These are phyloP conservation scores for Natator depressus DNA, from an alignment of 2,113 vertebrate species.

Conservation along the genomic window DNA sequence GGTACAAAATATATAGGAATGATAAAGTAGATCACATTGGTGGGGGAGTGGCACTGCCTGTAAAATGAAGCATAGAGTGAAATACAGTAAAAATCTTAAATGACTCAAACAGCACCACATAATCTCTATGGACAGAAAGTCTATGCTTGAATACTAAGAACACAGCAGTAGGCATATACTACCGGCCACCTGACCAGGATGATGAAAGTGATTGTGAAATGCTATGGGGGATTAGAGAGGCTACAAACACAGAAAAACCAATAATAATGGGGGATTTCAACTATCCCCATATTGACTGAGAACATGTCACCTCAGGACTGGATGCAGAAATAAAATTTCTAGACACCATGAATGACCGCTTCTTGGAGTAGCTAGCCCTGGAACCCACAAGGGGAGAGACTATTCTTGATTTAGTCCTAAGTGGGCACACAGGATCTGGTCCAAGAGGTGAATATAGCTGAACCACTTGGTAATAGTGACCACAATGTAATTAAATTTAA, in stretches of 20 bases:
- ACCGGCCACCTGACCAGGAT: background rate
- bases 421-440: background rate
- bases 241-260: background rate
- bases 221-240: background rate
- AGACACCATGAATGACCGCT: background rate
- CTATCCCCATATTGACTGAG: background rate
- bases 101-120: background rate
- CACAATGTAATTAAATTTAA: background rate
- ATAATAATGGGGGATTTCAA: background rate
- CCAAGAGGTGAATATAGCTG: background rate
- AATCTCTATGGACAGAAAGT: background rate
- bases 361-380: background rate
- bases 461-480: background rate
- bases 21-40: background rate
- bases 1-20: background rate
- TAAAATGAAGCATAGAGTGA: background rate
- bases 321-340: background rate
- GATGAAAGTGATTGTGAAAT: background rate
- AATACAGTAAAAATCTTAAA: background rate
- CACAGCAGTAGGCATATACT: background rate
- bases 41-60: background rate
- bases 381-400: background rate
- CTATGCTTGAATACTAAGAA: background rate
- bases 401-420: background rate
- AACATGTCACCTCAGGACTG: background rate